Evolutionary conservation across 2,888 invertebrate species (phyloP), one percentile per base, ranked within the genome.

Genomic region (Agrilus mali): DNA sequence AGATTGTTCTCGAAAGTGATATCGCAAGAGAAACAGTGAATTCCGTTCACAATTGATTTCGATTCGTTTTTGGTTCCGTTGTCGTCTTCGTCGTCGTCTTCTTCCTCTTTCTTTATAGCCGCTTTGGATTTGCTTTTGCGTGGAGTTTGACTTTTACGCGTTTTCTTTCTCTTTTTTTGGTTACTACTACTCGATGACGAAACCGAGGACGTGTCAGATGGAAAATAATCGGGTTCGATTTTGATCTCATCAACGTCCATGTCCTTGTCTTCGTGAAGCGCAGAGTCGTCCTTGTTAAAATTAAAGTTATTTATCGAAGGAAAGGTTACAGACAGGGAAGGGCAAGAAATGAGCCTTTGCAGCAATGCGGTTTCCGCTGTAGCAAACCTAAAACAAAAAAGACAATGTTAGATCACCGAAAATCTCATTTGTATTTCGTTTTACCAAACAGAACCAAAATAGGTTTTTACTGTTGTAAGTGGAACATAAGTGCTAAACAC

Each of bases 1-100:
- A 60, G 27, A 17, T 42, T 50, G 36, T 45, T 50, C 33, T 48
- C 45, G 37, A 53, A 51, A 2, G 44, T 46, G 20, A 47, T 49
- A 7, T 50, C 46, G 42, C 53, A 53, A 3, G 44, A 42, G 13
- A 47, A 47, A 22, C 53, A 53, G 20, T 48, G 48, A 10, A 48
- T 40, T 15, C 36, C 38, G 10, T 27, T 27, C 27, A 27, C 27
- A 27, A 27, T 8, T 2, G 27, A 10, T 27, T 27, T 27, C 4
- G 22, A 22, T 27, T 27, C 10, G 27, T 10, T 8, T 27, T 10
- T 17, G 45, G 46, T 33, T 43, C 45, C 13, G 36, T 39, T 31
- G 38, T 36, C 3, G 33, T 33, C 12, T 35, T 40, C 10, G n/a
- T 36, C 10, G 10, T 36, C n/a, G 13, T 14, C 20, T 35, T 33